phyloP scores from a whole-genome alignment of 2,888 invertebrate species.

The Synergus itoensis region DNA sequence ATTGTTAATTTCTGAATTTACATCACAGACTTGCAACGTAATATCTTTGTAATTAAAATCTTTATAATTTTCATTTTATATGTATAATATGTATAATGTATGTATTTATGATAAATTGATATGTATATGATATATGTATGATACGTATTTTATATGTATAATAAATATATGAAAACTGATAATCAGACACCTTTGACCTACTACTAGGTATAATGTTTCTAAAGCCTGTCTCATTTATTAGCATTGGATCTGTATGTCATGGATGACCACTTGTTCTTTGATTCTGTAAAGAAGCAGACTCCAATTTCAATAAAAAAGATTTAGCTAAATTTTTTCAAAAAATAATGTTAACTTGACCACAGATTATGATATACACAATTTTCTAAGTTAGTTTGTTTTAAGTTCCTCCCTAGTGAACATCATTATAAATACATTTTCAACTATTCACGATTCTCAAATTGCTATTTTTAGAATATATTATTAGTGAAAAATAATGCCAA shows the following conservation, averaged over 20 bases:
- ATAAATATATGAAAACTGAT: constrained; percentile 17
- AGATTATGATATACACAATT: not conserved
- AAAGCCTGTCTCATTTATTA: constrained; percentile 29
- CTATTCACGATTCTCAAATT: not conserved
- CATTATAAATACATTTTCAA: not conserved
- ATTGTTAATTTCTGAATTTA: not conserved
- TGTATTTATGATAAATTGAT: too few species aligned
- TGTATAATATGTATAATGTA: not conserved
- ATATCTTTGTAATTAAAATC: constrained; percentile 10
- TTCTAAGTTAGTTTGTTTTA: not conserved
- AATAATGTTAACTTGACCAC: not conserved
- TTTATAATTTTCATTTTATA: not conserved
- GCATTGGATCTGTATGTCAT: constrained; percentile 27
- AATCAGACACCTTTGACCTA: constrained; percentile 1
- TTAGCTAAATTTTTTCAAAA: not conserved
- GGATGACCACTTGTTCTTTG: constrained; percentile 30
- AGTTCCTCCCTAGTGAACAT: not conserved
- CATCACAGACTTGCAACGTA: not conserved
- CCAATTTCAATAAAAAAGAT: constrained; percentile 10
- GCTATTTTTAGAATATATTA: not conserved
- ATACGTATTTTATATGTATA: not conserved
- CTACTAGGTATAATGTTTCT: constrained; percentile 22
- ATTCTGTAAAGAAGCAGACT: constrained; percentile 6
- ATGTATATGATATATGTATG: too few species aligned
- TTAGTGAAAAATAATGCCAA: not conserved